A percentile compares a stretch with the other conserved stretches of the same genome.
These are phyloP conservation scores for Apis cerana DNA, from an alignment of 1,140 invertebrate species.

Conservation along the genomic window DNA sequence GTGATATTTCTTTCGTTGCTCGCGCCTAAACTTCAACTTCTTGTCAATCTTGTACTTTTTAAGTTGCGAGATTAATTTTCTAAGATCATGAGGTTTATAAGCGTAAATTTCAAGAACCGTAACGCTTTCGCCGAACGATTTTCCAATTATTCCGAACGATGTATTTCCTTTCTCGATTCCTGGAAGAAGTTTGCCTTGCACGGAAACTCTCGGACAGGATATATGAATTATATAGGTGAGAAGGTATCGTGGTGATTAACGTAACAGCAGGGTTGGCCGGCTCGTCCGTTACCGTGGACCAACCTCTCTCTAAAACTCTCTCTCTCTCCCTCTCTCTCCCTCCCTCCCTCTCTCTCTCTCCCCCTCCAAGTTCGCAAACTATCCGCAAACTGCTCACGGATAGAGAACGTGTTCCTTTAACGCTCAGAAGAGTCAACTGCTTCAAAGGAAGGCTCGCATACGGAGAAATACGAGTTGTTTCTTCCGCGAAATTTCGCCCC, in stretches of 20 bases:
- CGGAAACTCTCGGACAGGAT: no score
- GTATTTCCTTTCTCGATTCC: constrained; percentile 2
- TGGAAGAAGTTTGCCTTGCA: not conserved
- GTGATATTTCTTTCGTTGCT: no score
- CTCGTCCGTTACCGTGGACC: constrained; percentile 11
- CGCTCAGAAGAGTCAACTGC: constrained; percentile 12
- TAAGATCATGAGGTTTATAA: no score
- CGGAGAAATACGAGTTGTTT: not conserved
- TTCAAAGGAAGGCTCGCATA: constrained; percentile 27
- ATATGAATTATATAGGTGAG: not conserved
- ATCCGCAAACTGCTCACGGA: constrained; percentile 36
- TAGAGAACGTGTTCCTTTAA: constrained; percentile 22
- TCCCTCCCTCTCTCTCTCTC: not conserved
- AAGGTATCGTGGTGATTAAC: constrained; percentile 22
- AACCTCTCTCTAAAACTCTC: constrained; percentile 6
- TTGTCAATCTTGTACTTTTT: no score
- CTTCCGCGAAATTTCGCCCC: not conserved
- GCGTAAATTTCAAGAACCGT: not conserved
- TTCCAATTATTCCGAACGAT: constrained; percentile 12
- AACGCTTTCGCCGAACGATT: not conserved
- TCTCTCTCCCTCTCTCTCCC: not conserved
- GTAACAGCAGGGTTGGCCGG: constrained; percentile 19
- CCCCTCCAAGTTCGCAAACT: constrained; percentile 25
- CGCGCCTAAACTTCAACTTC: no score
- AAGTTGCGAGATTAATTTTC: not conserved